Conservation (phyloP, 2,888 invertebrate genomes). For the Synergus umbraculus region DNA sequence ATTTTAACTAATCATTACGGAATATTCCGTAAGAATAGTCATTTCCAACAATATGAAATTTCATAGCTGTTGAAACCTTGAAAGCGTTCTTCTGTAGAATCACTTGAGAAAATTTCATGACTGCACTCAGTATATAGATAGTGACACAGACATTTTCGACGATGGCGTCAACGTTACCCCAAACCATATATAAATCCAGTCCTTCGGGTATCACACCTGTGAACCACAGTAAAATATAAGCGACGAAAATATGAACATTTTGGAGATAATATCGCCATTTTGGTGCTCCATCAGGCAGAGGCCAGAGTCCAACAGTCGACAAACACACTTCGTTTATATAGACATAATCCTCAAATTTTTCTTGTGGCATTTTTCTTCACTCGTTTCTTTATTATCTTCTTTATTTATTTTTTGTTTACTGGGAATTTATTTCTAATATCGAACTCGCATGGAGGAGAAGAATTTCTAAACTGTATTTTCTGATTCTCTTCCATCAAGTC, state of each 20-base stretch:
- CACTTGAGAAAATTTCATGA: background rate
- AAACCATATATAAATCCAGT: conserved; percentile 1
- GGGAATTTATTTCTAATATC: too few relatives aligned
- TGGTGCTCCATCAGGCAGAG: background rate
- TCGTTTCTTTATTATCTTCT: too few relatives aligned
- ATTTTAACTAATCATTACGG: too few relatives aligned
- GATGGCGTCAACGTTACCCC: background rate
- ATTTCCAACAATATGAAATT: too few relatives aligned
- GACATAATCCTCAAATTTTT: conserved; percentile 19
- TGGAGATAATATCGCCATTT: background rate
- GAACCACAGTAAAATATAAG: background rate
- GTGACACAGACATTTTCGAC: background rate
- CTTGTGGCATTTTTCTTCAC: background rate
- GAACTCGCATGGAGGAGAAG: too few relatives aligned
- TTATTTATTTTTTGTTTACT: too few relatives aligned
- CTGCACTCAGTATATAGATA: background rate
- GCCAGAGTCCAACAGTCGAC: conserved; percentile 14
- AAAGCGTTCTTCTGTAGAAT: background rate
- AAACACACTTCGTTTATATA: conserved; percentile 2
- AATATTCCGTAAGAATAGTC: too few relatives aligned
- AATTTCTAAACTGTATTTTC: too few relatives aligned
- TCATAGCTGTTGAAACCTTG: background rate
- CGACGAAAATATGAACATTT: background rate
- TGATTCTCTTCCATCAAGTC: too few relatives aligned
- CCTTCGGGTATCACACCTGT: background rate